Base-by-base conservation (phyloP, 2,888 invertebrate genomes). In the Cheilosia vernalis region DNA sequence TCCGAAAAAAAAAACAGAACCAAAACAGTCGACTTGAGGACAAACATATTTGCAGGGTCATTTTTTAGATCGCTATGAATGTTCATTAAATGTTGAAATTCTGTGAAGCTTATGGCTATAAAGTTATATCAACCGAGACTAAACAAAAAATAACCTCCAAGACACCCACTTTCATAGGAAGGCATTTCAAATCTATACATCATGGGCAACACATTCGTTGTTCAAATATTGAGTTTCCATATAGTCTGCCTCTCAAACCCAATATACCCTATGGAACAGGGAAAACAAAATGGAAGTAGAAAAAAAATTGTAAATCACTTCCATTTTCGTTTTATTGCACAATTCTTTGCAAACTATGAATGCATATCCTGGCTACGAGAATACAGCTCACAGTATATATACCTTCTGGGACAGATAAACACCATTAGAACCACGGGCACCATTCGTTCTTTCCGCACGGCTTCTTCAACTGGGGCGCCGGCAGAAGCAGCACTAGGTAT, bases 371-470 rank as follows among this genome's bases (percentile, higher is more conserved):
- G 24, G 19, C 63, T 47, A 47, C 19, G 44, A 55, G 24, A 64
- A 19, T 37, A 21, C 44, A 74, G n/a, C 73, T 44, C 56, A 58
- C 30, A 47, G 19, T 30, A 15, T 17, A 15, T 17, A 24, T 27
- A 13, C 6, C 30, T 63, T 42, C 30, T 64, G 51, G 63, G 69
- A 74, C 66, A 66, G 66, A 73, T 55, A 78, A 17, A 78, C 63
- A 72, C 56, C 67, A 83, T 78, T 83, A 83, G 73, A 37, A 73
- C 27, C 69, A 69, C 64, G 49, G 72, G 61, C 51, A 56, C 37
- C 69, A 69, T 67, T 79, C 53, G 73, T 61, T 69, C 58, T 58
- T 67, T 67, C 73, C 72, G 63, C 63, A 51, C 51, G 79, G 67
- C 21, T 51, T 55, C 73, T 44, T 74, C 53, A 51, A 73, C 67